Conservation (phyloP, 1,140 invertebrate species). For the Dinothrombium tinctorium region DNA sequence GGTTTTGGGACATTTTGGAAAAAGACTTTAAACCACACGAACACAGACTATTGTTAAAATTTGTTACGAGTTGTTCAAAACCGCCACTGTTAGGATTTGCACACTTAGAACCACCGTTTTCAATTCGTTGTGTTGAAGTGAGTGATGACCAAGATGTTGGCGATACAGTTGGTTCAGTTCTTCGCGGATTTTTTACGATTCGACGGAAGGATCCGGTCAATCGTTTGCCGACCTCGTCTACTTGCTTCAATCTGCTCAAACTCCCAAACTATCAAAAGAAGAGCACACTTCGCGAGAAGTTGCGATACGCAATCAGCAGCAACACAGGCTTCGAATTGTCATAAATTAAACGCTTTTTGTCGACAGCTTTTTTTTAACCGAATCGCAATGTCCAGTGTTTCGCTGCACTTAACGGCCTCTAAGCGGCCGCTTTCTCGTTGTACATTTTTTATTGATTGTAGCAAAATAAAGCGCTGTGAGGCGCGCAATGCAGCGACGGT, state of each 20-base stretch:
- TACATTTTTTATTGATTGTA: no score
- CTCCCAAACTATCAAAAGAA: constrained; percentile 96
- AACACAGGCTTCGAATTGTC: constrained; percentile 91
- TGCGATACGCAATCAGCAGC: constrained; percentile 86
- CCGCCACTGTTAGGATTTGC: constrained; percentile 90
- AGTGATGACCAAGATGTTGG: constrained; percentile 45
- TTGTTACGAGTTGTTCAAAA: constrained; percentile 96
- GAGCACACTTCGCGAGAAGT: constrained; percentile 74
- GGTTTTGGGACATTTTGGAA: constrained; percentile 96
- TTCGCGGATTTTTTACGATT: constrained; percentile 26
- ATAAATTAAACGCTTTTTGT: no score
- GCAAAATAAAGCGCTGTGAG: no score
- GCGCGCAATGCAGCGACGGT: no score
- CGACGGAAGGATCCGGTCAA: constrained; percentile 82
- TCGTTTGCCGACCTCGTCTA: constrained; percentile 88
- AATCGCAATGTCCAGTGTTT: no score
- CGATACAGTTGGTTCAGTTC: constrained; percentile 68
- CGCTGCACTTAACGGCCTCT: no score
- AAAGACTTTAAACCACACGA: constrained; percentile 83
- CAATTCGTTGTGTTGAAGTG: constrained; percentile 32
- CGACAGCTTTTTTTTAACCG: no score
- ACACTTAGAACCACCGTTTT: constrained; percentile 91
- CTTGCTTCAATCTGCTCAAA: constrained; percentile 96
- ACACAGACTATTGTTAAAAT: constrained; percentile 84
- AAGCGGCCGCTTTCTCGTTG: no score